A percentile compares a stretch with the other conserved stretches of the same genome.
Conservation (phyloP, 2,888 invertebrate genomes). For the Apomyelois bistriatella region DNA sequence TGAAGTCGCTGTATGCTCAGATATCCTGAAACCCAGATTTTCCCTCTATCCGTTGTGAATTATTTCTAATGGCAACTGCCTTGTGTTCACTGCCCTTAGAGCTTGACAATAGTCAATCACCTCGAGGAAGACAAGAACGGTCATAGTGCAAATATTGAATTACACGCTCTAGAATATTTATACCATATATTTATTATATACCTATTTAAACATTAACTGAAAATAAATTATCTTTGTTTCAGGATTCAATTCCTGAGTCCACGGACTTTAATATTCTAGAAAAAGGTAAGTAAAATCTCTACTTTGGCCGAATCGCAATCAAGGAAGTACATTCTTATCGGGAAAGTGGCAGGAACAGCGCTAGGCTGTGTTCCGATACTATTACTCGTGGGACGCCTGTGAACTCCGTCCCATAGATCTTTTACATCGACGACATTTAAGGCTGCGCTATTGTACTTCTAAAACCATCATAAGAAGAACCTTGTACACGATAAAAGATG, state of each 20-base stretch:
- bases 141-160: too few species aligned
- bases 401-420: conserved; percentile 48
- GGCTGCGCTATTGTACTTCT: neutral
- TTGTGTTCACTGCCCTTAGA: too few species aligned
- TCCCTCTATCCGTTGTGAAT: too few species aligned
- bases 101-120: too few species aligned
- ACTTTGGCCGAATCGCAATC: neutral
- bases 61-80: too few species aligned
- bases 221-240: conserved; percentile 33
- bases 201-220: too few species aligned
- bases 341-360: neutral
- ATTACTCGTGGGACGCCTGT: conserved; percentile 48
- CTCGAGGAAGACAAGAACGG: too few species aligned
- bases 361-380: neutral
- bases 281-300: conserved; percentile 30
- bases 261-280: conserved; percentile 21
- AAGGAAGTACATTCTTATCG: neutral
- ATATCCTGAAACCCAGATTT: too few species aligned
- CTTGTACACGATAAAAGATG: neutral
- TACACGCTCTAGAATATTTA: too few species aligned
- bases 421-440: conserved; percentile 26
- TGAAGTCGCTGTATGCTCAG: too few species aligned
- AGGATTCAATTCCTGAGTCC: conserved; percentile 38
- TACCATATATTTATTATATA: too few species aligned
- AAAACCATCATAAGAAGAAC: neutral